A percentile compares a stretch with the other conserved stretches of the same genome.
phyloP scores from a whole-genome alignment of 2,113 vertebrate genomes.

The Hippocampus guttulatus region DNA sequence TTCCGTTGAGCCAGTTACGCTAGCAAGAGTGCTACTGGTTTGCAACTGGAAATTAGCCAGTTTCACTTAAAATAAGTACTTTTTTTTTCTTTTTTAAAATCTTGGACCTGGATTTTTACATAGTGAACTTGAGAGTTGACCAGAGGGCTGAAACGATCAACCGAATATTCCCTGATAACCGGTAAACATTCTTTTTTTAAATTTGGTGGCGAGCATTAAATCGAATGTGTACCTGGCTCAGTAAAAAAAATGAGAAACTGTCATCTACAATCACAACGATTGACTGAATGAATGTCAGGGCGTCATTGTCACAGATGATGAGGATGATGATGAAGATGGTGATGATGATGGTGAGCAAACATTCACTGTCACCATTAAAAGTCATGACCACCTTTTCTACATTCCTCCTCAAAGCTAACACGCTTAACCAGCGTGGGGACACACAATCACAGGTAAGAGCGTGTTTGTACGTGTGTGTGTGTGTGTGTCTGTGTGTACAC shows the following conservation, averaged over 20 bases:
- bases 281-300: not conserved
- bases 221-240: not conserved
- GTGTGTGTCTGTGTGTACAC: not conserved
- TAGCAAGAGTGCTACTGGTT: too few relatives aligned
- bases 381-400: not conserved
- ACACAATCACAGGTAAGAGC: not conserved
- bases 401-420: not conserved
- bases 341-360: not conserved
- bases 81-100: too few relatives aligned
- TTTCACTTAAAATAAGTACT: too few relatives aligned
- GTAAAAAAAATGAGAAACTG: not conserved
- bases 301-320: not conserved
- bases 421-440: not conserved
- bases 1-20: too few relatives aligned
- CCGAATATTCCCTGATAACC: not conserved
- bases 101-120: too few relatives aligned
- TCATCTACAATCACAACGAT: not conserved
- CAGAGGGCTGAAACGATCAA: not conserved
- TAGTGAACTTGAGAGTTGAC: not conserved
- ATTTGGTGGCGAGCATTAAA: too few relatives aligned
- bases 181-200: not conserved
- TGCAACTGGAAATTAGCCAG: too few relatives aligned
- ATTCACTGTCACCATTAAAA: not conserved
- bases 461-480: constrained; percentile 1
- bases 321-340: not conserved